Evolutionary conservation across 2,888 invertebrate species (phyloP), one percentile per base, ranked within the genome.

Genomic region (Chydorus sphaericus): DNA sequence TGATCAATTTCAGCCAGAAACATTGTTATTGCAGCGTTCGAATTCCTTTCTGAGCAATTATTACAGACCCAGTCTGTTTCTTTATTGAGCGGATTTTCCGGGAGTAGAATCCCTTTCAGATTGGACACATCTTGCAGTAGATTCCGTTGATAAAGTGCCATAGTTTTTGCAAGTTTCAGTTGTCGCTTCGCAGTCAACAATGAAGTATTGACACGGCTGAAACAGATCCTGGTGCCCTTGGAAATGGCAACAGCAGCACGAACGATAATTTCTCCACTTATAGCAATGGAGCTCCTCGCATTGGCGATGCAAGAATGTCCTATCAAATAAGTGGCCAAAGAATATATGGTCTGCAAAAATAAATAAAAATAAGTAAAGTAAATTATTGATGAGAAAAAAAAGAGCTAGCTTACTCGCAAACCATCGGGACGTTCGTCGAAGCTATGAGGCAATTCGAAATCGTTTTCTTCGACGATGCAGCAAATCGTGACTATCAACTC

Each of bases 241-340:
- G 75, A 65, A 26, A 86, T 81, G 48, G 69, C 65, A 0, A 70
- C 68, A 0, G 81, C 80, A 61, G 79, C 77, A 1, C 86, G 75
- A 23, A 87, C 74, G 58, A 84, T 75, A 0, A 86, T 78, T 6
- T 61, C 61, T n/a, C 63, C 61, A 65, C 84, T 83, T 5, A 52
- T 36, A 16, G 82, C 79, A 67, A 88, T 88, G 62, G 82, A 85
- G 71, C 88, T 88, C 53, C 81, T 78, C 66, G 86, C 80, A 70
- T 88, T 89, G 1, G 88, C 82, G 16, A 73, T 71, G 64, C 90
- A 90, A 63, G 76, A 81, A 71, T 89, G 88, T 65, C 88, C 87
- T 36, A 84, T 71, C 70, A 86, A 77, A 0, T 87, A 88, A 3
- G n/a, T n/a, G n/a, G 83, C 76, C n/a, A 72, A 71, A 62, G 84